Conservation (phyloP, 2,113 vertebrate genomes). For the Chaetorhynchus papuensis region DNA sequence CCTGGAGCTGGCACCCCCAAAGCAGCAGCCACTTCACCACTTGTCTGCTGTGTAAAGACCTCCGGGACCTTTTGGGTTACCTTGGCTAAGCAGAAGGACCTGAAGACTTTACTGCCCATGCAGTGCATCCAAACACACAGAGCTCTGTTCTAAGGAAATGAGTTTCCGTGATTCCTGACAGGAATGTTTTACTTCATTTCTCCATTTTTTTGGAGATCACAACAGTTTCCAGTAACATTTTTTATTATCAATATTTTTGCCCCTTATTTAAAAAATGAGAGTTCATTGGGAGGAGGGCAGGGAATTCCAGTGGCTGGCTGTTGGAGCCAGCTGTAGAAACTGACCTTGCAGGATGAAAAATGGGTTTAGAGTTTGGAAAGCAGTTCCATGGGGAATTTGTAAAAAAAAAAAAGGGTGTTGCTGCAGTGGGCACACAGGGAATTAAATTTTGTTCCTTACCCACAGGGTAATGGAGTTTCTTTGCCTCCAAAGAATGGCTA, state of each 20-base stretch:
- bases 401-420: not conserved
- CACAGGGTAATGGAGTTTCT: not conserved
- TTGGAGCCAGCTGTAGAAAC: not conserved
- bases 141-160: conserved; percentile 61
- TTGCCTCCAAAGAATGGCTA: not conserved
- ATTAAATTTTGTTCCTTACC: not conserved
- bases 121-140: conserved; percentile 52
- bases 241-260: conserved; percentile 18
- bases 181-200: conserved; percentile 74
- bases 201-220: conserved; percentile 76
- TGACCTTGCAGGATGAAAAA: not conserved
- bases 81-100: conserved; percentile 60
- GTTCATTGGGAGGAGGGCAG: not conserved
- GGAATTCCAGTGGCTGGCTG: not conserved
- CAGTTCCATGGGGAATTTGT: not conserved
- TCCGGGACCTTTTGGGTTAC: conserved; percentile 12
- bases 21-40: conserved; percentile 73
- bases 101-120: conserved; percentile 56
- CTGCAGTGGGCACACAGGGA: not conserved
- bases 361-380: not conserved
- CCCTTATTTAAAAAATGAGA: conserved; percentile 41
- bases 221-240: conserved; percentile 43
- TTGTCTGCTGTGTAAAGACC: conserved; percentile 70
- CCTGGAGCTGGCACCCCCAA: conserved; percentile 89
- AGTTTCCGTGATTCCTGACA: conserved; percentile 69